These are phyloP conservation scores for Muscicapa comitata DNA, from an alignment of 2,797 vertebrate genomes.

Conservation along the genomic window DNA sequence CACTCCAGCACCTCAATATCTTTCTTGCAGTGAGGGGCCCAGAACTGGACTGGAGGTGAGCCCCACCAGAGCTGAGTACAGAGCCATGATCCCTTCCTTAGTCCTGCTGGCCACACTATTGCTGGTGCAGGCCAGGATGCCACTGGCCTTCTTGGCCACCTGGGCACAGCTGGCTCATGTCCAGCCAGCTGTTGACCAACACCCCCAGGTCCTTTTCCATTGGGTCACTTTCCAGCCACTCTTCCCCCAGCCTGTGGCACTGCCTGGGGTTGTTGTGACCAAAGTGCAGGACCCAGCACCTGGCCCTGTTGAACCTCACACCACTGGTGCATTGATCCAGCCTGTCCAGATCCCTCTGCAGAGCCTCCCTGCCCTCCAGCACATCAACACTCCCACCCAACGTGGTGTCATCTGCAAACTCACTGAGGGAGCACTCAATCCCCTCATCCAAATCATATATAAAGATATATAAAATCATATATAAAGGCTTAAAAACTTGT, in stretches of 20 bases:
- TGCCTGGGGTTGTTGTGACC: neutral
- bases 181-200: rapidly evolving
- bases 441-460: no score
- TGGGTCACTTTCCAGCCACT: rapidly evolving
- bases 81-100: rapidly evolving
- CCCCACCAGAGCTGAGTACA: neutral
- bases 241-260: neutral
- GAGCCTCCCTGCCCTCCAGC: neutral
- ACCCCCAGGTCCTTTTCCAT: rapidly evolving
- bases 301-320: neutral
- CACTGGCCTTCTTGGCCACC: neutral
- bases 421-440: neutral
- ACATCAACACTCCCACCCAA: neutral
- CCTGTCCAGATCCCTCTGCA: neutral
- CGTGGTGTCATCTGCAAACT: neutral
- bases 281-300: rapidly evolving
- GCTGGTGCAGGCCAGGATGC: neutral
- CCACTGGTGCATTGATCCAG: neutral
- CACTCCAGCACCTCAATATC: neutral
- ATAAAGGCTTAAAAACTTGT: no score
- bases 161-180: neutral
- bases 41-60: neutral
- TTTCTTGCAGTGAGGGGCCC: neutral
- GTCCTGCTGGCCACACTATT: neutral
- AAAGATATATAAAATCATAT: no score